These are phyloP conservation scores for Drosophila varians DNA, from an alignment of 1,140 invertebrate species.

Conservation along the genomic window DNA sequence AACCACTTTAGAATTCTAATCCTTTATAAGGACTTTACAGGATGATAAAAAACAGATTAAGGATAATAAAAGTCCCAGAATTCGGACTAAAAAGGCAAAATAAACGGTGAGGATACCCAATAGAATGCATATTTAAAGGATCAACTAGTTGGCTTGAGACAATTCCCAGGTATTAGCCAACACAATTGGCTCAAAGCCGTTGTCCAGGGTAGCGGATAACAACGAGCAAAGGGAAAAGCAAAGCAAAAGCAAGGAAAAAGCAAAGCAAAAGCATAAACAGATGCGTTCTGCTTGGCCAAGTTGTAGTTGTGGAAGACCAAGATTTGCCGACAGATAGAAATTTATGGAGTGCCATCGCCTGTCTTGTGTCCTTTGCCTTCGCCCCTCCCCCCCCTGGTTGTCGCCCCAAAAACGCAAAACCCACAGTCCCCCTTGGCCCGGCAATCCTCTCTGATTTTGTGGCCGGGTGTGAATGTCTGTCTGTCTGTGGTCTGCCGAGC, in stretches of 20 bases:
- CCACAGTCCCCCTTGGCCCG: not conserved
- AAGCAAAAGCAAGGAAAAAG: not conserved
- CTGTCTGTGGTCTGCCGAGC: constrained; percentile 34
- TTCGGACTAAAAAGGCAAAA: no score
- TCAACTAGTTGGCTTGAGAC: not conserved
- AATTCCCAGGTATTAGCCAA: not conserved
- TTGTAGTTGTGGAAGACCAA: constrained; percentile 28
- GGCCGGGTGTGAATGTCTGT: constrained; percentile 29
- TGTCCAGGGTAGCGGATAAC: not conserved
- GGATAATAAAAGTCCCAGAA: no score
- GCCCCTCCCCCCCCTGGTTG: not conserved
- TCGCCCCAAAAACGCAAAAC: not conserved
- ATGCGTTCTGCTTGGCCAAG: constrained; percentile 41
- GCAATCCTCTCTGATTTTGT: not conserved
- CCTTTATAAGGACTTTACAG: no score
- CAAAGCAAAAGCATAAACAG: constrained; percentile 15
- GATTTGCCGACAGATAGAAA: constrained; percentile 58
- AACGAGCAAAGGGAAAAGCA: constrained; percentile 11
- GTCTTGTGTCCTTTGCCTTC: constrained; percentile 1
- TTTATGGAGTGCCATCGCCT: constrained; percentile 67
- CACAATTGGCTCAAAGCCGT: not conserved
- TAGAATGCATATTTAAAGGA: not conserved
- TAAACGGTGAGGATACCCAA: no score
- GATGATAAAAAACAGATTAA: no score
- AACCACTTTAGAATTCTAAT: no score